phyloP scores from a whole-genome alignment of 2,113 vertebrate species.

The Canis aureus region DNA sequence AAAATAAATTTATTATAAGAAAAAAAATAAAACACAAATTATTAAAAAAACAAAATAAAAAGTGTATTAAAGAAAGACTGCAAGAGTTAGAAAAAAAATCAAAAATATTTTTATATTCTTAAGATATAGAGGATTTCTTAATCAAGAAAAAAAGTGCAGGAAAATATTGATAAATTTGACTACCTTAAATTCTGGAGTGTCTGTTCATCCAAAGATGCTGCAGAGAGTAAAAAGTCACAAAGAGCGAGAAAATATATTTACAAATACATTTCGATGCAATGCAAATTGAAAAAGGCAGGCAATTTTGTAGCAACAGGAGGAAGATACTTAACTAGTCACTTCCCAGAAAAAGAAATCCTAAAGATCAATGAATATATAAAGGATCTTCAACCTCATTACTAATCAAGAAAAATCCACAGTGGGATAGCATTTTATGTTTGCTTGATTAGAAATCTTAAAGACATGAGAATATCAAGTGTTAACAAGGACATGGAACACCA shows the following conservation, averaged over 20 bases:
- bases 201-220: neutral
- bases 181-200: constrained; percentile 1
- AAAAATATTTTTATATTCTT: constrained; percentile 11
- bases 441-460: neutral
- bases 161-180: neutral
- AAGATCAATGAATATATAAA: neutral
- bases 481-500: neutral
- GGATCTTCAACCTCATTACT: neutral
- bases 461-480: neutral
- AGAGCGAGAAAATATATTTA: neutral
- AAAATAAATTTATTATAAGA: no score
- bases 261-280: neutral
- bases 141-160: neutral
- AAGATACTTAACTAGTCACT: neutral
- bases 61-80: neutral
- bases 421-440: neutral
- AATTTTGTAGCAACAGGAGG: neutral
- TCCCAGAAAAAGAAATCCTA: neutral
- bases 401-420: neutral
- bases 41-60: neutral
- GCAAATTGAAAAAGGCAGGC: neutral
- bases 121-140: constrained; percentile 13
- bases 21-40: neutral
- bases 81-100: neutral
- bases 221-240: neutral